Conservation (phyloP, 1,140 invertebrate genomes). For the Drosophila orosa region DNA sequence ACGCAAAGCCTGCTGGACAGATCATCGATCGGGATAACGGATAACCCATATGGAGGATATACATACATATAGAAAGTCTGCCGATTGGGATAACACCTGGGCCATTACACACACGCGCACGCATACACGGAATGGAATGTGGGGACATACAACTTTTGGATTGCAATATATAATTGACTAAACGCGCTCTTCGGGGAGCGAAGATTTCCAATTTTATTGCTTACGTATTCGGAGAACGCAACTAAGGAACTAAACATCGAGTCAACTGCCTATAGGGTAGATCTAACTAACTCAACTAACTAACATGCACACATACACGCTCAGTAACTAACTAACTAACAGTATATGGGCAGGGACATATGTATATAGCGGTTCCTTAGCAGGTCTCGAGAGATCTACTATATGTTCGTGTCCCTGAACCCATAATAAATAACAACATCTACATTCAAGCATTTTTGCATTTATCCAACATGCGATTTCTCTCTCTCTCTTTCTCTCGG, state of each 20-base stretch:
- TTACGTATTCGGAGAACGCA: conserved; percentile 55
- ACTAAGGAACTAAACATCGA: conserved; percentile 36
- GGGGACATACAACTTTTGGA: conserved; percentile 29
- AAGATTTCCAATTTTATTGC: conserved; percentile 50
- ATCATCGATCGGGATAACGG: conserved; percentile 23
- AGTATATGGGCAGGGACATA: conserved; percentile 10
- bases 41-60: conserved; percentile 23
- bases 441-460: conserved; percentile 23
- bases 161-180: conserved; percentile 45
- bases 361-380: too few species aligned
- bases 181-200: conserved; percentile 7
- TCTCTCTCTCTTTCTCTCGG: not conserved
- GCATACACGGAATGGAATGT: conserved; percentile 46
- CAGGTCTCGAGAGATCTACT: conserved; percentile 1
- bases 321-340: conserved; percentile 43
- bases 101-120: conserved; percentile 24
- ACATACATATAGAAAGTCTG: conserved; percentile 1
- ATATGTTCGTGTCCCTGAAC: not conserved
- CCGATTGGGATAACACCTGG: conserved; percentile 2
- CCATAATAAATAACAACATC: conserved; percentile 42
- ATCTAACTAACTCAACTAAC: conserved; percentile 51
- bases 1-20: conserved; percentile 34
- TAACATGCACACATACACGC: conserved; percentile 45
- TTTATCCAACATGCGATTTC: conserved; percentile 1
- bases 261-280: conserved; percentile 37